Conservation (phyloP, 2,888 invertebrate species). For the Tinea semifulvella region DNA sequence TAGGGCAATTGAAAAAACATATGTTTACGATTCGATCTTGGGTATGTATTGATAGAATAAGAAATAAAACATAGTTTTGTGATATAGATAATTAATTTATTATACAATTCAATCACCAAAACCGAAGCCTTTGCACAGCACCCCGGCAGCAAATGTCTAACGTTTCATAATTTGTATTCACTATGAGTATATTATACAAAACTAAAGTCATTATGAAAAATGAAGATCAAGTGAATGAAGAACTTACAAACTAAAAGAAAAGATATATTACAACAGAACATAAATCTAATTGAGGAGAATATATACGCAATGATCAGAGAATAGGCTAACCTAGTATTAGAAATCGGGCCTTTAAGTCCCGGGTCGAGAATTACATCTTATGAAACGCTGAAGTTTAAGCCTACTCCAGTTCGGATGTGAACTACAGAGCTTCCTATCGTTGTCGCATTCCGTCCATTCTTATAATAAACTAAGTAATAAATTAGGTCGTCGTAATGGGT, state of each 20-base stretch:
- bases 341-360: constrained; percentile 45
- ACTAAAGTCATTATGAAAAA: constrained; percentile 24
- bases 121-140: constrained; percentile 40
- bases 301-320: constrained; percentile 2
- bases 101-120: constrained; percentile 48
- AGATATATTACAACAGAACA: constrained; percentile 57
- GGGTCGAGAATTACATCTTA: constrained; percentile 37
- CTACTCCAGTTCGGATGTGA: constrained; percentile 22
- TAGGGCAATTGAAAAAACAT: no score
- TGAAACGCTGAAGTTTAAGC: constrained; percentile 40
- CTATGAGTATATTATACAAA: constrained; percentile 20
- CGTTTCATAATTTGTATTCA: constrained; percentile 59
- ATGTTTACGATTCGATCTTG: no score
- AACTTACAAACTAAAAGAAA: constrained; percentile 51
- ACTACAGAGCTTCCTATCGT: constrained; percentile 26
- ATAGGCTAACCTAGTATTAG: constrained; percentile 7
- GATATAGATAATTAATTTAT: constrained; percentile 49
- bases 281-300: constrained; percentile 19
- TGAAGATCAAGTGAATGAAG: constrained; percentile 24
- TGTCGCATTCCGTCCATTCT: constrained; percentile 47
- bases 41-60: no score
- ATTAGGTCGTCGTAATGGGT: constrained; percentile 25
- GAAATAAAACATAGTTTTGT: constrained; percentile 27
- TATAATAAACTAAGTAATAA: constrained; percentile 44
- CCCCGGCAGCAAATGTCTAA: constrained; percentile 39